Evolutionary conservation across 2,797 vertebrate genomes (phyloP), one percentile per base, ranked within the genome.

Genomic region (Sarcophilus harrisii): DNA sequence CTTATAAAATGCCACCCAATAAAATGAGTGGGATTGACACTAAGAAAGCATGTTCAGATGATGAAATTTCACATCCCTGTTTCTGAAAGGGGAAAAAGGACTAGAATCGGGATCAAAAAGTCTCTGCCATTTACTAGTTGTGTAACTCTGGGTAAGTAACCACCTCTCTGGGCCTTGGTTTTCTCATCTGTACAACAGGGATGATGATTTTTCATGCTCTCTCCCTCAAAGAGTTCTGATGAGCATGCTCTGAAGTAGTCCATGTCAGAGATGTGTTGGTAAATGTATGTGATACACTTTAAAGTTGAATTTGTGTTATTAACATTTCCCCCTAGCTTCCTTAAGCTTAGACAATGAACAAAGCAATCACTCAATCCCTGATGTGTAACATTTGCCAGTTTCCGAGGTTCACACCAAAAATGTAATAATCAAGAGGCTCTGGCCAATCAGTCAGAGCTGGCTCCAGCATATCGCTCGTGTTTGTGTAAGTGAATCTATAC

Each of bases 1-100:
- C 66, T 93, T 95, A 93, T 49, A 59, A 57, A 92, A 89, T 54
- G 52, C 54, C 38, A 92, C 27, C 81, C 87, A 10, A 58, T 58
- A 90, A 10, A 57, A 59, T 60, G 52, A 90, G 92, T 73, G n/a
- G 4, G 66, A 73, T 18, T 38, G 38, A 24, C 8, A 45, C 73
- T 81, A 81, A 45, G n/a, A 81, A 81, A 45, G 38, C 73, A 81
- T 81, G 73, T 81, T 21, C 21, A 45, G 38, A 27, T 81, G 73
- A 81, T 81, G 21, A 45, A 81, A 81, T 45, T 45, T 81, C 73
- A 45, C 1, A 0, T 73, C 16, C n/a, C n/a, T 38, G 16, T 73
- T 73, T 0, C 1, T 73, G 66, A 73, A 38, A 45, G 38, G 38
- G 73, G 73, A 81, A 81, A 81, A 16, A 45, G 38, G 3, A 81